A percentile compares a stretch with the other conserved stretches of the same genome.
Evolutionary conservation across 2,113 vertebrate species (phyloP).

Genomic region (Mandrillus leucophaeus): DNA sequence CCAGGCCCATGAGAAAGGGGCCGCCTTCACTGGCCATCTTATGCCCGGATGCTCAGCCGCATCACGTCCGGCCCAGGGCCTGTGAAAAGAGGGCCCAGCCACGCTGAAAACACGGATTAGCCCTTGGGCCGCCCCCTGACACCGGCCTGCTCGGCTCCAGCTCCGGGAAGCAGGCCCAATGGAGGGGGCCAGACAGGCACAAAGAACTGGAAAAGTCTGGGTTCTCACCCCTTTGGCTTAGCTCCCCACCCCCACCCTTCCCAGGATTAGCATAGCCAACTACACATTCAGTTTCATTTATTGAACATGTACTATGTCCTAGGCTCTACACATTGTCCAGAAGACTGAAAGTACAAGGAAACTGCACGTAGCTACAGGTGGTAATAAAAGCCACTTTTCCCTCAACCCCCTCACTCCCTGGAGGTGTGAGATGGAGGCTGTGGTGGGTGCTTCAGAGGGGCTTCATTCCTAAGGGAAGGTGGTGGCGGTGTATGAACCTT

Average conservation of each 20-base stretch:
- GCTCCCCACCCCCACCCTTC: not conserved
- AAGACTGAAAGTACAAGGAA: constrained; percentile 3
- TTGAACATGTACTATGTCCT: constrained; percentile 25
- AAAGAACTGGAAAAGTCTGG: constrained; percentile 70
- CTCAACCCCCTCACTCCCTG: not conserved
- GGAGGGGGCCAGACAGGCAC: constrained; percentile 53
- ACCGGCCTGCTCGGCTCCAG: constrained; percentile 56
- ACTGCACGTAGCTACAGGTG: not conserved
- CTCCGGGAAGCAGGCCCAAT: constrained; percentile 76
- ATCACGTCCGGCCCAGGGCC: constrained; percentile 99
- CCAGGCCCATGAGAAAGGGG: constrained; percentile 93
- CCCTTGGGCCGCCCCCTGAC: constrained; percentile 88
- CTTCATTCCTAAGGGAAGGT: not conserved
- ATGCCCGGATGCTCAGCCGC: constrained; percentile 94
- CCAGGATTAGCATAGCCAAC: not conserved
- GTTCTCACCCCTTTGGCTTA: constrained; percentile 53
- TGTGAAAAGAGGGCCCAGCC: constrained; percentile 95
- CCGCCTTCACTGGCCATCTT: constrained; percentile 91
- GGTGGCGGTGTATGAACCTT: not conserved
- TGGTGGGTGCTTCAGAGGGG: not conserved
- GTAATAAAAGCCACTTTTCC: not conserved
- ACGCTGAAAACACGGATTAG: constrained; percentile 96
- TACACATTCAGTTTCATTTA: constrained; percentile 26
- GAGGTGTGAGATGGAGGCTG: not conserved
- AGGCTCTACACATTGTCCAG: not conserved